Evolutionary conservation across 2,113 vertebrate genomes (phyloP), one percentile per base, ranked within the genome.

Genomic region (Paradoxurus hermaphroditus): DNA sequence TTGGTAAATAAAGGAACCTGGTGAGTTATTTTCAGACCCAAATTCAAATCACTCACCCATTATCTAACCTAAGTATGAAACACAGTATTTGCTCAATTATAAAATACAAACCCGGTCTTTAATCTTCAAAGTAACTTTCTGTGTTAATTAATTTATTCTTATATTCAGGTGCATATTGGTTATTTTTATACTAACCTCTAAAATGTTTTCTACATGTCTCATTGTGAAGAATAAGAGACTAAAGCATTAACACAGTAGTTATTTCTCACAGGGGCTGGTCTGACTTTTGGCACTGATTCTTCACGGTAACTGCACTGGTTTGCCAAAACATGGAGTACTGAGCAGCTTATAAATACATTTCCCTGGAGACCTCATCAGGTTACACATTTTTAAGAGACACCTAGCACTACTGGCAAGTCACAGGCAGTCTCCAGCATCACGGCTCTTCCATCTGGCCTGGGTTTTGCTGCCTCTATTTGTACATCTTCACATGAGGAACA

Each of bases 371-470:
- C 51, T 98, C 95, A 79, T 94, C 44, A 93, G 93, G 49, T 78
- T 92, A 96, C 98, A 88, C 62, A 95, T 98, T 97, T 96, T 83
- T 11, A 97, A 97, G 91, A 96, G 86, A 97, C 73, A 95, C 94
- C 18, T 86, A 96, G 85, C 92, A 97, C n/a, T 93, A 39, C 25
- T n/a, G 92, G 62, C 53, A 73, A 85, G 91, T 97, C 94, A 87
- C 39, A 97, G 97, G 82, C 92, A 92, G 97, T 97, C 96, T 97
- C 96, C 93, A 91, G 90, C 90, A 93, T 68, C 15, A 2, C 44
- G 94, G 94, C 51, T 81, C 83, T 98, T 97, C 98, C 98, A 97
- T 98, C 97, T 98, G 97, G 98, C 95, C 87, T 96, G 88, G 19
- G 53, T 97, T 94, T 97, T 67, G 77, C 94, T 82, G 77, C 63